A percentile compares a stretch with the other conserved stretches of the same genome.
phyloP scores from a whole-genome alignment of 2,113 vertebrate genomes.

The Salvelinus namaycush region DNA sequence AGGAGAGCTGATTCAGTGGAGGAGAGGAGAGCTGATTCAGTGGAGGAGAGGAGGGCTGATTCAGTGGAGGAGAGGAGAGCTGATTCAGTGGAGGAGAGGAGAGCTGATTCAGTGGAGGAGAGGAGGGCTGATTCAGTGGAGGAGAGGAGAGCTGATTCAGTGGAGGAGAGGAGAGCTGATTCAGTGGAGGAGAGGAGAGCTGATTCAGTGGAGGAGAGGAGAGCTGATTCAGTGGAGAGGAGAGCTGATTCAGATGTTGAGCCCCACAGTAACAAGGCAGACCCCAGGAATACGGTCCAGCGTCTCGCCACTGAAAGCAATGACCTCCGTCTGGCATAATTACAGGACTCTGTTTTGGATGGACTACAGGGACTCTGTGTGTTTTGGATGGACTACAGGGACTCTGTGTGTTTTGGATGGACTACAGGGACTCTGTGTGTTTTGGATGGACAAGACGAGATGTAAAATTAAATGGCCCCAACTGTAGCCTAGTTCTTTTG shows the following conservation, averaged over 20 bases:
- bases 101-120: background rate
- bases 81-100: too few species aligned
- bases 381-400: slow-evolving; percentile 2
- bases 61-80: too few species aligned
- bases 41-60: too few species aligned
- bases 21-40: too few species aligned
- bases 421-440: slow-evolving; percentile 39
- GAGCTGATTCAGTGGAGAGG: too few species aligned
- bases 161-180: too few species aligned
- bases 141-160: too few species aligned
- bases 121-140: slow-evolving; percentile 48
- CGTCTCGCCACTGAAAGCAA: slow-evolving; percentile 49
- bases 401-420: slow-evolving; percentile 20
- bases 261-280: background rate
- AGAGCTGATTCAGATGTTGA: background rate
- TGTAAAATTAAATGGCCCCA: too few species aligned
- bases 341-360: slow-evolving; percentile 31
- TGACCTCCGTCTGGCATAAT: slow-evolving; percentile 66
- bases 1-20: too few species aligned
- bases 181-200: too few species aligned
- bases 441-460: background rate
- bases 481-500: too few species aligned
- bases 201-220: too few species aligned
- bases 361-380: slow-evolving; percentile 31
- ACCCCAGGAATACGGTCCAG: slow-evolving; percentile 43